These are phyloP conservation scores for Oscheius sp. DNA, from an alignment of 1,140 invertebrate genomes.

Conservation along the genomic window DNA sequence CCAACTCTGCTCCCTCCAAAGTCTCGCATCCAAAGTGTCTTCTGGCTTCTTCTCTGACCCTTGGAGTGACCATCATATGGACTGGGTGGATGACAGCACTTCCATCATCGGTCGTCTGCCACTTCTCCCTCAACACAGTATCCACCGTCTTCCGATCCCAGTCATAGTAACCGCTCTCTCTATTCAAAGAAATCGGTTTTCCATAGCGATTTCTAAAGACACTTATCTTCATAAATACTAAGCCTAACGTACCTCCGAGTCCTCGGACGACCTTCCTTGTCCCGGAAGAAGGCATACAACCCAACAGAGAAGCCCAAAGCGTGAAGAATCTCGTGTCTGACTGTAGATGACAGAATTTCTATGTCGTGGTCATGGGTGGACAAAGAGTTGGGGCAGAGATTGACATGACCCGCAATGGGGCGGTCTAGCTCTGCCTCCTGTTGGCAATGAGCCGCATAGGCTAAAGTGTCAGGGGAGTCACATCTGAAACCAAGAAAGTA, in stretches of 20 bases:
- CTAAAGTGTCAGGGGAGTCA: constrained; percentile 80
- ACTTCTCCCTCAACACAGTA: constrained; percentile 74
- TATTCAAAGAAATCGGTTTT: constrained; percentile 51
- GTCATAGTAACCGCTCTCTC: constrained; percentile 70
- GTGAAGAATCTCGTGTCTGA: constrained; percentile 92
- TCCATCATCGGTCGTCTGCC: constrained; percentile 70
- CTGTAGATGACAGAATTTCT: constrained; percentile 71
- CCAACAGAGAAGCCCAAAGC: constrained; percentile 71
- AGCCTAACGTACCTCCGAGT: constrained; percentile 17
- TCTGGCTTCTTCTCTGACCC: constrained; percentile 67
- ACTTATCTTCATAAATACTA: neutral
- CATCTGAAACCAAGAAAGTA: constrained; percentile 10
- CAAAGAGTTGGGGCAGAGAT: constrained; percentile 91
- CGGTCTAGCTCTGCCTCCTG: constrained; percentile 77
- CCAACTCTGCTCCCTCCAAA: constrained; percentile 92
- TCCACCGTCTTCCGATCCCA: constrained; percentile 87
- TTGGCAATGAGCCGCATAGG: constrained; percentile 97
- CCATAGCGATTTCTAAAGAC: constrained; percentile 47
- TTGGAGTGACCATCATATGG: constrained; percentile 32
- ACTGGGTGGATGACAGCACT: constrained; percentile 21
- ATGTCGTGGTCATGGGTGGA: constrained; percentile 87
- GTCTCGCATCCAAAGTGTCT: constrained; percentile 83
- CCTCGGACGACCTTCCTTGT: constrained; percentile 42
- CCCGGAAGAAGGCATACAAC: constrained; percentile 57
- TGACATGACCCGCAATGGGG: constrained; percentile 95